Percentiles rank a stretch among this genome's conserved stretches.
phyloP scores from a whole-genome alignment of 2,113 vertebrate genomes.

The Bubalus kerabau region DNA sequence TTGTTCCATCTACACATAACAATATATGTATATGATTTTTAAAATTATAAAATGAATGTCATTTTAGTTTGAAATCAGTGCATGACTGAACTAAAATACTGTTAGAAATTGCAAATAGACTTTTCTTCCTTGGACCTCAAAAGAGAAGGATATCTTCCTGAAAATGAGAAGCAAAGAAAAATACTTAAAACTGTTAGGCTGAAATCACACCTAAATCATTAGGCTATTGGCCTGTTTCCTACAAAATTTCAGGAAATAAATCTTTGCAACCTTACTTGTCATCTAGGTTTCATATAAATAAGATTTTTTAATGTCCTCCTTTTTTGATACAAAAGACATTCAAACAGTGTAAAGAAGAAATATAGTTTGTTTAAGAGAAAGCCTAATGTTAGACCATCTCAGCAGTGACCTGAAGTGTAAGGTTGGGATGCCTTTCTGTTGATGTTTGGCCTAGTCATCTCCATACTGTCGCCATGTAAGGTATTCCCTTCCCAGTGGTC shows the following conservation, averaged over 20 bases:
- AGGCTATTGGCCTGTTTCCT: background rate
- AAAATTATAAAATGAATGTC: background rate
- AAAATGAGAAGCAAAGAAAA: conserved; percentile 25
- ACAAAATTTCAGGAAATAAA: background rate
- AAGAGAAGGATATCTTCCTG: background rate
- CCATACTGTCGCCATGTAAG: background rate
- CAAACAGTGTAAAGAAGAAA: background rate
- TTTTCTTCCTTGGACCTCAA: background rate
- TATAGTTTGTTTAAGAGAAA: background rate
- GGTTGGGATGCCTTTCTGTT: background rate
- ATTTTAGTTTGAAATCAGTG: background rate
- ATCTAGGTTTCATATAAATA: background rate
- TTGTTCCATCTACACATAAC: background rate
- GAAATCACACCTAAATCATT: background rate
- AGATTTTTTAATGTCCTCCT: background rate
- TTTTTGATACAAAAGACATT: background rate
- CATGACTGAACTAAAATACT: background rate
- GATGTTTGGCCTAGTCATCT: background rate
- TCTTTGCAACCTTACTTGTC: background rate
- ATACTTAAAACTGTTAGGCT: background rate
- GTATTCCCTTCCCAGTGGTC: background rate
- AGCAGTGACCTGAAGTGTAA: background rate
- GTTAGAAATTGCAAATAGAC: background rate
- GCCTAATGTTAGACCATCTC: background rate
- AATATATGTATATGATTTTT: background rate